Evolutionary conservation across 1,140 invertebrate species (phyloP), one percentile per base, ranked within the genome.

Genomic region (Dendrolimus kikuchii): DNA sequence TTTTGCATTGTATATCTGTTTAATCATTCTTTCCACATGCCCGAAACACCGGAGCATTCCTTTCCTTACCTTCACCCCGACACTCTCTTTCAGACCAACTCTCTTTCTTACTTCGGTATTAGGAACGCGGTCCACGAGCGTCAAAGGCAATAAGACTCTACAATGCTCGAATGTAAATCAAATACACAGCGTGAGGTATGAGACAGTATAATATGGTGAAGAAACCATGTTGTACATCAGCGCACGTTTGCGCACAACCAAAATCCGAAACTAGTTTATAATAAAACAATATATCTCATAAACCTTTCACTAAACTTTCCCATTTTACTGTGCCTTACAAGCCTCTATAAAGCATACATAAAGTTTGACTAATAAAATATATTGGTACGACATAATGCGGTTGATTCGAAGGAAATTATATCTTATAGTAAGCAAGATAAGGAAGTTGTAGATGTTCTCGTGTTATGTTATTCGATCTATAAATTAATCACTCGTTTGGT

Each of bases 241-340:
- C 23, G 3, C 23, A 23, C 23, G 23, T 23, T 23, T 23, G 47
- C 47, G 47, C n/a, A 38, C 38, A 38, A 38, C 23, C 38, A 48
- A 7, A 49, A 38, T 40, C 47, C 42, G 6, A 50, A 50, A 50
- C 42, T 50, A 50, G 42, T 50, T 50, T 50, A 55, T 62, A 55
- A 57, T 51, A 46, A 57, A 59, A 67, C 65, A 67, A 68, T 68
- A 65, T 68, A 71, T 71, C 60, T 68, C 49, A 7, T 51, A 54
- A 58, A 70, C 72, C 72, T 75, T 68, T 72, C 65, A 66, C 69
- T 62, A 51, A 59, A 56, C 65, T 71, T 68, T 74, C 64, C 57
- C 49, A 69, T 67, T 74, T 71, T 60, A 69, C 63, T 64, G 66
- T 71, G 59, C 60, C 62, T 59, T 66, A 64, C 60, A 49, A 44